phyloP scores from a whole-genome alignment of 2,888 invertebrate species.

The Thereva nobilitata region DNA sequence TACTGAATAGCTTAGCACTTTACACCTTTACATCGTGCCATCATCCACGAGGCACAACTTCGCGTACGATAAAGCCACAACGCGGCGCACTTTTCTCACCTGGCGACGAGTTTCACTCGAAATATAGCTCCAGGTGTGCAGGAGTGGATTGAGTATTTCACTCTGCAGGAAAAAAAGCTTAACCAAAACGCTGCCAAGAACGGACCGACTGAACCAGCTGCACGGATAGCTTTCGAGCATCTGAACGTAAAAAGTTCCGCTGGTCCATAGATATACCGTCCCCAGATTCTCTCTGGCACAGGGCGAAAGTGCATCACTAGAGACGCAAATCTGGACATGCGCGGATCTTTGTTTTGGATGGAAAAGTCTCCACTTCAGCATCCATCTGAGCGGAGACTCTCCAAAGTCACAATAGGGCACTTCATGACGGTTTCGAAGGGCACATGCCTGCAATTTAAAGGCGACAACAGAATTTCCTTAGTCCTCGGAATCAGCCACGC shows the following conservation, averaged over 20 bases:
- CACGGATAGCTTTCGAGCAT: slow-evolving; percentile 20
- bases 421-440: slow-evolving; percentile 8
- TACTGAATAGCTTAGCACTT: too few relatives aligned
- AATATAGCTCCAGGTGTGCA: too few relatives aligned
- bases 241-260: slow-evolving; percentile 15
- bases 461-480: too few relatives aligned
- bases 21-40: too few relatives aligned
- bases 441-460: slow-evolving; percentile 17
- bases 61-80: too few relatives aligned
- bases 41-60: too few relatives aligned
- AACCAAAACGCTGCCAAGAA: too few relatives aligned
- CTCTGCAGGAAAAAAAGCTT: too few relatives aligned
- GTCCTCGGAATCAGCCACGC: too few relatives aligned
- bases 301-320: background rate
- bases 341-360: background rate
- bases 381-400: slow-evolving; percentile 11
- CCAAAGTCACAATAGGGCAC: slow-evolving; percentile 1
- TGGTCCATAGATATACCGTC: slow-evolving; percentile 19
- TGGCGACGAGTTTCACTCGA: too few relatives aligned
- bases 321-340: slow-evolving; percentile 19
- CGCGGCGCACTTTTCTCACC: too few relatives aligned
- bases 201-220: slow-evolving; percentile 6
- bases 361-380: slow-evolving; percentile 23
- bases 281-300: slow-evolving; percentile 6
- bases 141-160: too few relatives aligned